Evolutionary conservation across 2,888 invertebrate species (phyloP), one percentile per base, ranked within the genome.

Genomic region (Apomyelois bistriatella): DNA sequence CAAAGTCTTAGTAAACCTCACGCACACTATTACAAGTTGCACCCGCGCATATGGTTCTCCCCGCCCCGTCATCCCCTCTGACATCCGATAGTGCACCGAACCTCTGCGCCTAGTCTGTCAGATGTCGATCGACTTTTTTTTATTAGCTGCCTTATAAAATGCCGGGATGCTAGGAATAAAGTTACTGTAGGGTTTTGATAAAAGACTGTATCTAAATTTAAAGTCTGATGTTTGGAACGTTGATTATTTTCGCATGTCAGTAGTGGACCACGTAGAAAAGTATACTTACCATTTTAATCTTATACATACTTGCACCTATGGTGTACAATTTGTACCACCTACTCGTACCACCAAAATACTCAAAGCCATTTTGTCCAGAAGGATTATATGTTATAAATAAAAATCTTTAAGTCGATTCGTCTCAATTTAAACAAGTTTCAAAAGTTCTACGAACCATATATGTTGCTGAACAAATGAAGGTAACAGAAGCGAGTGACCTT

Each of bases 121-220:
- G 82, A 85, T 86, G 85, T 84, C 78, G 84, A 85, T 86, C 85
- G 74, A 72, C 70, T 70, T 72, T 81, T 82, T 82, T 77, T 75
- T 70, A 62, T 62, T 58, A 58, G 56, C 70, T 65, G 60, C 68
- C 65, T 65, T 64, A 67, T 68, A 65, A 69, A 67, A 70, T 63
- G 32, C 32, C 10, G 13, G 30, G 15, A 58, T 50, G 50, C 53
- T 53, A 58, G 60, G 61, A 37, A 48, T 8, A 32, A 32, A 32
- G 1, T 32, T 32, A 8, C 10, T 22, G 22, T 22, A 22, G 2
- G 22, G 22, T 22, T 22, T 22, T 22, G 5, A 22, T 22, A 5
- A 22, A 22, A 2, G 22, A 5, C 22, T 22, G 22, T 22, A 22
- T 5, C 22, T 2, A 22, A 22, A 22, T 22, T 22, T 5, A 5